Conservation (phyloP, 2,888 invertebrate genomes). For the Druceiella hillmani region DNA sequence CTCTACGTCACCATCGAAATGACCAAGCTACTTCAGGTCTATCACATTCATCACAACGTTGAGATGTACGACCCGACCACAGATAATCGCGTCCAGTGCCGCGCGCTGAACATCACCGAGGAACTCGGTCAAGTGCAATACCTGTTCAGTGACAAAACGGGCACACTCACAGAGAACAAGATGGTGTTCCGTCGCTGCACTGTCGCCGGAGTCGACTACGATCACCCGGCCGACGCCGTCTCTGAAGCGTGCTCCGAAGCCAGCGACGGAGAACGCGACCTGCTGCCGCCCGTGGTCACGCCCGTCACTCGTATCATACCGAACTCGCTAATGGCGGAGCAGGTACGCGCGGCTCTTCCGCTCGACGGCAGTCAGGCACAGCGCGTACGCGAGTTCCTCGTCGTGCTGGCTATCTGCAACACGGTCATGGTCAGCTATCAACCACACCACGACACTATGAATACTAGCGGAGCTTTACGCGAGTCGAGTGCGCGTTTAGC, state of each 20-base stretch:
- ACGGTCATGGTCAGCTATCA: slow-evolving; percentile 91
- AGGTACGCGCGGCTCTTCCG: slow-evolving; percentile 32
- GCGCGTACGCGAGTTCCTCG: slow-evolving; percentile 80
- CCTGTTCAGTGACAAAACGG: slow-evolving; percentile 96
- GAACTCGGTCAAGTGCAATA: slow-evolving; percentile 90
- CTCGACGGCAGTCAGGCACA: slow-evolving; percentile 58
- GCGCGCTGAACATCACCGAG: slow-evolving; percentile 94
- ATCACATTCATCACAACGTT: slow-evolving; percentile 87
- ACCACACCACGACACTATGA: slow-evolving; percentile 67
- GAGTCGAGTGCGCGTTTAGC: slow-evolving; percentile 51
- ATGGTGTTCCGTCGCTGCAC: slow-evolving; percentile 94
- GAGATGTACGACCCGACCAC: slow-evolving; percentile 81
- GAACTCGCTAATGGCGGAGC: slow-evolving; percentile 40
- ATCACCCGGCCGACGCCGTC: slow-evolving; percentile 70
- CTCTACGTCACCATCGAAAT: slow-evolving; percentile 96
- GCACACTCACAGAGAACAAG: slow-evolving; percentile 94
- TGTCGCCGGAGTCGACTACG: slow-evolving; percentile 85
- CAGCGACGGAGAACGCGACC: slow-evolving; percentile 39
- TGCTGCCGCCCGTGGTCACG: slow-evolving; percentile 42
- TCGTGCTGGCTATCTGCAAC: slow-evolving; percentile 91
- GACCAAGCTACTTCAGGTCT: slow-evolving; percentile 93
- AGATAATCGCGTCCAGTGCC: slow-evolving; percentile 75
- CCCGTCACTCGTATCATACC: slow-evolving; percentile 45
- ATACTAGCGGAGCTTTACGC: slow-evolving; percentile 64
- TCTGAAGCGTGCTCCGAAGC: slow-evolving; percentile 55